Percentiles rank a stretch among this genome's conserved stretches.
These are phyloP conservation scores for Torymus auratus DNA, from an alignment of 2,888 invertebrate genomes.

Conservation along the genomic window DNA sequence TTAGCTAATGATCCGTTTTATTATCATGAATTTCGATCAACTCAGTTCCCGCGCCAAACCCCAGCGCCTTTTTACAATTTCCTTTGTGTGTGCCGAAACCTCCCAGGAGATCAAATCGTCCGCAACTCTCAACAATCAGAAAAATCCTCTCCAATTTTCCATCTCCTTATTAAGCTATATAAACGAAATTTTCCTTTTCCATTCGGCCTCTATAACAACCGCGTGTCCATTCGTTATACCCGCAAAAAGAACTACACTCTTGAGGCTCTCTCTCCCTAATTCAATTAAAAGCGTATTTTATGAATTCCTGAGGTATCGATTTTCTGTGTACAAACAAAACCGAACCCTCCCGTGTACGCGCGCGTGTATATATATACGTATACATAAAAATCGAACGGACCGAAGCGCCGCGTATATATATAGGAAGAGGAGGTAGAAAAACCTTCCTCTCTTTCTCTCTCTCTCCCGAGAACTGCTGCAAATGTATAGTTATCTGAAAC, in stretches of 20 bases:
- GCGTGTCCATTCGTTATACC: conserved; percentile 30
- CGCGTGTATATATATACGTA: background rate
- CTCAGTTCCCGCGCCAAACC: no score
- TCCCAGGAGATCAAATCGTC: no score
- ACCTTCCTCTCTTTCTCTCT: no score
- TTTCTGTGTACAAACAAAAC: conserved; percentile 52
- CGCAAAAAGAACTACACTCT: conserved; percentile 28
- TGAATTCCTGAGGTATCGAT: conserved; percentile 52
- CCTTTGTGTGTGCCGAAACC: no score
- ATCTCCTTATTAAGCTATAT: conserved; percentile 22
- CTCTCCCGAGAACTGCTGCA: conserved; percentile 55
- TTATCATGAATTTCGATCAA: no score
- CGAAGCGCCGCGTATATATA: no score
- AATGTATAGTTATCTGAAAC: conserved; percentile 58
- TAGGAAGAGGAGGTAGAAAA: conserved; percentile 15
- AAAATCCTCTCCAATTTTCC: background rate
- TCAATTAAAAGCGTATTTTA: conserved; percentile 58
- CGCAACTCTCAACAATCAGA: no score
- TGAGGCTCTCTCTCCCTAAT: conserved; percentile 16
- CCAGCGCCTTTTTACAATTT: no score
- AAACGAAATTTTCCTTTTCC: conserved; percentile 5
- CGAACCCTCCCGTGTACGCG: conserved; percentile 8
- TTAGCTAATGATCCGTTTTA: no score
- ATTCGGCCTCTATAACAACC: no score
- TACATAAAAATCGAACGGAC: background rate